Percentiles rank a stretch among this genome's conserved stretches.
Conservation (phyloP, 2,888 invertebrate genomes). For the Drosophila maculinotata region DNA sequence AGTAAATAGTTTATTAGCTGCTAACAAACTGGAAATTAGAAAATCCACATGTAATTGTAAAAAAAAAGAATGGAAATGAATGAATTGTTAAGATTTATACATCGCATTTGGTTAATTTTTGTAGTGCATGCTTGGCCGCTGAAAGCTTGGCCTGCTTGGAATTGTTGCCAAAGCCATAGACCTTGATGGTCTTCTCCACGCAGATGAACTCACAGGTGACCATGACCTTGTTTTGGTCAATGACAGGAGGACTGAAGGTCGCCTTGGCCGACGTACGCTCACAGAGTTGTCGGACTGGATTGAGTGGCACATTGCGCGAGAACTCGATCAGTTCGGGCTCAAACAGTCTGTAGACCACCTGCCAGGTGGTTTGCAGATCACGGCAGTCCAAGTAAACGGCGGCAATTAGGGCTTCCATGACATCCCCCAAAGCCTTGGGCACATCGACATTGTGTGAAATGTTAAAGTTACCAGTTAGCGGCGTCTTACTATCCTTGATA, state of each 20-base stretch:
- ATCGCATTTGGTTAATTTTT: conserved; percentile 76
- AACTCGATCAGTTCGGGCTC: conserved; percentile 93
- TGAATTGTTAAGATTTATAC: no score
- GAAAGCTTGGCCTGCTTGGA: conserved; percentile 90
- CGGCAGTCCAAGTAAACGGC: conserved; percentile 96
- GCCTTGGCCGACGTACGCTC: conserved; percentile 93
- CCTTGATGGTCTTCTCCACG: conserved; percentile 87
- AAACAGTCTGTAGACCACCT: conserved; percentile 93
- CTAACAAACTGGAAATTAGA: no score
- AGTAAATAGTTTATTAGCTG: no score
- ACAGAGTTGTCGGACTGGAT: conserved; percentile 93
- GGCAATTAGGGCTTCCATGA: conserved; percentile 96
- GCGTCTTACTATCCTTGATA: neutral
- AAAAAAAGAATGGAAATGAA: no score
- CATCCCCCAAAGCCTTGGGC: conserved; percentile 94
- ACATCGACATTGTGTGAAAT: conserved; percentile 93
- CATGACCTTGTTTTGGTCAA: conserved; percentile 86
- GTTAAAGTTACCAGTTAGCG: conserved; percentile 58
- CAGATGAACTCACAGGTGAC: conserved; percentile 88
- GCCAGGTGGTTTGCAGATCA: conserved; percentile 91
- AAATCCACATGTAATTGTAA: no score
- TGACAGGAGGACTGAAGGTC: conserved; percentile 86
- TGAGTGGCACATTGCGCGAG: conserved; percentile 93
- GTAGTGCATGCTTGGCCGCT: conserved; percentile 91
- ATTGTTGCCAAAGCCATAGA: conserved; percentile 90